A percentile compares a stretch with the other conserved stretches of the same genome.
phyloP scores from a whole-genome alignment of 2,113 vertebrate genomes.

The Fregata magnificens region DNA sequence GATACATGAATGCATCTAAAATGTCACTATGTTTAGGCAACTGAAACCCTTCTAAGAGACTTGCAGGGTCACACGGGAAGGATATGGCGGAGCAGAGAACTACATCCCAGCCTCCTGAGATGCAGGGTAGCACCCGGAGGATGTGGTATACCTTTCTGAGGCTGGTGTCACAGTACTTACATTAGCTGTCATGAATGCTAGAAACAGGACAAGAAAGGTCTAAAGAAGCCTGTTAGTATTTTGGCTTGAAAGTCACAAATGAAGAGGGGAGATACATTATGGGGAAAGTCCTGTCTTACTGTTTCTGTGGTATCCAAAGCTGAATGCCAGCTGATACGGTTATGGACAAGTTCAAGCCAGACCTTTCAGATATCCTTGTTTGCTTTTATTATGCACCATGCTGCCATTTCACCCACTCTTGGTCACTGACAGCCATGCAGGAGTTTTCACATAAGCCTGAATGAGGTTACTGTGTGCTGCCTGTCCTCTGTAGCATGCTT shows the following conservation, averaged over 20 bases:
- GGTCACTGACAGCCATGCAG: background rate
- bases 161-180: background rate
- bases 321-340: background rate
- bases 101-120: background rate
- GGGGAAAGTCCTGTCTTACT: background rate
- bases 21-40: background rate
- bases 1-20: background rate
- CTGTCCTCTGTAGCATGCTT: background rate
- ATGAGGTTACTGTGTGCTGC: background rate
- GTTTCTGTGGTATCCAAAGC: background rate
- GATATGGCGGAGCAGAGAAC: background rate
- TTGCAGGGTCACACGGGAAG: background rate
- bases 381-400: background rate
- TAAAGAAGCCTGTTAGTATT: background rate
- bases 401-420: background rate
- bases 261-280: background rate
- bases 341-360: background rate
- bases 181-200: background rate
- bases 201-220: background rate
- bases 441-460: background rate
- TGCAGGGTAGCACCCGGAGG: background rate
- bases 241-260: background rate
- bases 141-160: background rate
- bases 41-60: background rate
- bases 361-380: background rate